Evolutionary conservation across 1,140 invertebrate genomes (phyloP), one percentile per base, ranked within the genome.

Genomic region (Phenacoccus solenopsis): DNA sequence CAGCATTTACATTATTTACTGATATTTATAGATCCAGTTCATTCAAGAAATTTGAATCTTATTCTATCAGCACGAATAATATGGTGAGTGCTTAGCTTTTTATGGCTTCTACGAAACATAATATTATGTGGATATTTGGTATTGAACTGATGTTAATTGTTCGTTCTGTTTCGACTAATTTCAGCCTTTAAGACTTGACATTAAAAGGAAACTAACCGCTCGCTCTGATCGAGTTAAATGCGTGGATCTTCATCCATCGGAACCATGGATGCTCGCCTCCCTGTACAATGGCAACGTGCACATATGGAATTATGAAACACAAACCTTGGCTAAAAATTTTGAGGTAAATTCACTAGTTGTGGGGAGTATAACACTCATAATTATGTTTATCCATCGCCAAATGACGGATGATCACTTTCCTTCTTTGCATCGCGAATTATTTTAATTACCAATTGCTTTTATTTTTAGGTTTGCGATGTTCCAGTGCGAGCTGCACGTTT

Each of bases 231-330:
- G 98, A 73, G 96, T 99, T 7, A 99, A 99, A 82, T 94, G 90
- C 78, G 93, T 97, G 0, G 98, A 99, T 80, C 84, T 99, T 70
- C 97, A 99, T 81, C 96, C 96, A 10, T 86, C 88, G 20, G 97
- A 99, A 77, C 95, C 94, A 75, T 99, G 97, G 97, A 94, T 99
- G 86, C 83, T 99, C 28, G 96, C 93, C 72, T 95, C 95, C 25
- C 82, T 99, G 2, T 99, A 99, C 82, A 98, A 95, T 82, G 98
- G 98, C 73, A 94, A 98, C 81, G 95, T 98, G 72, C 96, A 99
- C 81, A 93, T 99, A 76, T 99, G 97, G 96, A 98, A 99, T 79
- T 89, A 95, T 83, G 96, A 99, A 78, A 91, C 88, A 67, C 94
- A 98, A 79, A 87, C 87, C 75, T 79, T 94, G 22, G 90, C 97